phyloP scores from a whole-genome alignment of 2,888 invertebrate genomes.

The Chelonus formosanus region DNA sequence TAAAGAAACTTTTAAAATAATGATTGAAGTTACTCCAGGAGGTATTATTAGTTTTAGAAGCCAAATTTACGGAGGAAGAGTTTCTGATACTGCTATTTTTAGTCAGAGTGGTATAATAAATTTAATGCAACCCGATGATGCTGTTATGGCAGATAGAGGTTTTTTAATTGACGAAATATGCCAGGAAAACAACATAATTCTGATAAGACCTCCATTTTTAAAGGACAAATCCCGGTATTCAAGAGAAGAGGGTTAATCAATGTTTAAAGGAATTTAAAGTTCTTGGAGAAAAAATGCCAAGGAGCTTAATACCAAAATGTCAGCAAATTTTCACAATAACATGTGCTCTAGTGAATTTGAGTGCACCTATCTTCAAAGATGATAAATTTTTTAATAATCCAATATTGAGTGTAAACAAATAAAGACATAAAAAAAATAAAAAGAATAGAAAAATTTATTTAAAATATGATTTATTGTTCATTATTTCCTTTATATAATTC shows the following conservation, averaged over 20 bases:
- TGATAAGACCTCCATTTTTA: constrained; percentile 40
- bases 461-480: too few relatives aligned
- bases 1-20: constrained; percentile 44
- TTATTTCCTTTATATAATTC: too few relatives aligned
- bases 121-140: too few relatives aligned
- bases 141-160: constrained; percentile 37
- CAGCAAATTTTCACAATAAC: constrained; percentile 5
- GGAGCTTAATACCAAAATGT: background rate
- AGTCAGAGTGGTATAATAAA: constrained; percentile 23
- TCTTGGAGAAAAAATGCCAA: background rate
- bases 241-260: constrained; percentile 37
- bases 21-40: constrained; percentile 46
- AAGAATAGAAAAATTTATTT: too few relatives aligned
- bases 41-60: constrained; percentile 45
- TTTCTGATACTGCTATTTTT: constrained; percentile 31
- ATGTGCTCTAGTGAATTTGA: constrained; percentile 10
- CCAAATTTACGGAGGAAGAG: constrained; percentile 39
- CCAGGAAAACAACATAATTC: constrained; percentile 22
- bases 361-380: constrained; percentile 6
- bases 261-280: constrained; percentile 25
- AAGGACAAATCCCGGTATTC: constrained; percentile 39
- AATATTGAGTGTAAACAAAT: too few relatives aligned
- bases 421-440: too few relatives aligned
- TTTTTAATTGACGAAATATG: constrained; percentile 41
- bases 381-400: constrained; percentile 6